Conservation (phyloP, 2,113 vertebrate species). For the Nestor notabilis region DNA sequence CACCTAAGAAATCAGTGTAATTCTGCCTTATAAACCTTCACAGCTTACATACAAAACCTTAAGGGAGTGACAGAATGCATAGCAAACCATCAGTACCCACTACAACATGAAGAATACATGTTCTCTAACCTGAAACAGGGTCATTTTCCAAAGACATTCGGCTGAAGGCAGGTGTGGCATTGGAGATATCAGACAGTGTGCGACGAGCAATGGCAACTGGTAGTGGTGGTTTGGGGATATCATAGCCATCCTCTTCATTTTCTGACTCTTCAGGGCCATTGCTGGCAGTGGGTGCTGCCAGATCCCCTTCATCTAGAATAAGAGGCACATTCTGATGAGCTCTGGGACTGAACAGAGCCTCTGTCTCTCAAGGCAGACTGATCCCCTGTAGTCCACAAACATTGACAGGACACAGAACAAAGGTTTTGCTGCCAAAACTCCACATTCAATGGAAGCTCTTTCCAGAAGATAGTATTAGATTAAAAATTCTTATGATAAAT, state of each 20-base stretch:
- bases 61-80: accelerated
- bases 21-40: not conserved
- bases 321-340: not conserved
- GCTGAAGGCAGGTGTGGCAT: constrained; percentile 82
- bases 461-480: not conserved
- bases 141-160: constrained; percentile 84
- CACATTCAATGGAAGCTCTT: not conserved
- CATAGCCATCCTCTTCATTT: constrained; percentile 88
- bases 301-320: constrained; percentile 60
- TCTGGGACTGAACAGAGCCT: not conserved
- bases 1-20: not conserved
- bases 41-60: accelerated
- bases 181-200: constrained; percentile 88
- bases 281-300: constrained; percentile 67
- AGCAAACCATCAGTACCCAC: not conserved
- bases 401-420: not conserved
- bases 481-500: not conserved
- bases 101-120: accelerated
- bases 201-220: constrained; percentile 78
- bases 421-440: not conserved
- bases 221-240: constrained; percentile 83
- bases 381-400: not conserved
- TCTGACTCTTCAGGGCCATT: constrained; percentile 76
- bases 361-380: not conserved
- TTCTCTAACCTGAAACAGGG: constrained; percentile 58